Base-by-base conservation (phyloP, 2,113 vertebrate genomes). In the Psammodynastes pulverulentus region DNA sequence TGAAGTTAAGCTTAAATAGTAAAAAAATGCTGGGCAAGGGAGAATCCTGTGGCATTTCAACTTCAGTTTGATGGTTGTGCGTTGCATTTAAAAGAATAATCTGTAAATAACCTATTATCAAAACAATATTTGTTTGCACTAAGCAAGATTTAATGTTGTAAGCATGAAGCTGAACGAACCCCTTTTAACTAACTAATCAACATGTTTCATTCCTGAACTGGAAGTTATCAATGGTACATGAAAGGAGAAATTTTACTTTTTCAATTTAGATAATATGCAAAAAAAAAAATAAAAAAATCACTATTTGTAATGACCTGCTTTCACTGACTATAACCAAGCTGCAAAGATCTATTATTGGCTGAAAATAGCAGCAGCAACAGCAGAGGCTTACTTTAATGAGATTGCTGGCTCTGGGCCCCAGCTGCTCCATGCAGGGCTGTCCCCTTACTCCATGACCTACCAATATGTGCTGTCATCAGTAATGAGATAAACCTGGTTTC, bases 321-420 rank as follows among this genome's bases (percentile, higher is more conserved):
- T 97, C 96, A 97, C 96, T 97, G 96, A 98, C 97, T 97, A 98
- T 97, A 98, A 97, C 98, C 97, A 97, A 97, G 97, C 97, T 97
- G 96, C 98, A 97, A 98, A 97, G 97, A 97, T 98, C 95, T 97
- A 98, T 98, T 98, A 98, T 97, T 94, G 96, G 95, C 98, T 98
- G 97, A 98, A 98, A 98, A 98, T 98, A 98, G 97, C 95, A 97
- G 97, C 97, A 96, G 67, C n/a, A 79, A 19, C n/a, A 67, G 58
- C 26, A 12, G 29, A 1, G 7, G 98, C 97, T 98, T 98, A 98
- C 97, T 98, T 98, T 98, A 98, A 98, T 98, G 98, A 98, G 98
- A 98, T 98, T 98, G 97, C 97, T 98, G 97, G 96, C 97, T 97
- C 96, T 97, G 94, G 95, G 97, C 96, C 97, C 97, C 98, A 97